phyloP scores from a whole-genome alignment of 2,888 invertebrate genomes.

The Frankliniella fusca region DNA sequence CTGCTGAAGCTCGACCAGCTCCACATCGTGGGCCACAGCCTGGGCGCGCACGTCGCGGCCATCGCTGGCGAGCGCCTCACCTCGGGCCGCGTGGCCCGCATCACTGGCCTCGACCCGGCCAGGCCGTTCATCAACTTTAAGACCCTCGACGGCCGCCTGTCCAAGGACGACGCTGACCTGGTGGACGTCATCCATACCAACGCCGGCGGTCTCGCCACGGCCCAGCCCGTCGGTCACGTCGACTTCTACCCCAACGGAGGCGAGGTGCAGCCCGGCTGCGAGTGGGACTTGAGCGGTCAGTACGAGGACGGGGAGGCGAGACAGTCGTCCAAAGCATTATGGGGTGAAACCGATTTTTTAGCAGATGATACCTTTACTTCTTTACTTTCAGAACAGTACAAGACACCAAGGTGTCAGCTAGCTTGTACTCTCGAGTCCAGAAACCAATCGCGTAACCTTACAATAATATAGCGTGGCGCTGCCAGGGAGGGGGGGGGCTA shows the following conservation, averaged over 20 bases:
- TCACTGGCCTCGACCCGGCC: conserved; percentile 57
- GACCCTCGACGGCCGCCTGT: conserved; percentile 54
- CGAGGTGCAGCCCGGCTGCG: conserved; percentile 55
- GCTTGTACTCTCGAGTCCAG: too few species aligned
- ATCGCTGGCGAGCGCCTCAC: conserved; percentile 43
- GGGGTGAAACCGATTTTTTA: too few species aligned
- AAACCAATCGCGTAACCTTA: too few species aligned
- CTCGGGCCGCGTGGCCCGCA: too few species aligned
- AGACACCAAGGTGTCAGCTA: too few species aligned
- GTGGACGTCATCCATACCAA: conserved; percentile 62
- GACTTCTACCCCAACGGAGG: conserved; percentile 63
- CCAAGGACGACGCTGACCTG: conserved; percentile 56
- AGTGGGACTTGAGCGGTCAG: conserved; percentile 53
- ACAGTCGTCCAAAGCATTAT: too few species aligned
- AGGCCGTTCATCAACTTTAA: conserved; percentile 54
- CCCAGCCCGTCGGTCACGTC: conserved; percentile 57
- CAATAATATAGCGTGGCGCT: too few species aligned
- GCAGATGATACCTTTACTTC: too few species aligned
- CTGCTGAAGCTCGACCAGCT: conserved; percentile 45
- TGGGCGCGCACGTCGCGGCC: conserved; percentile 51
- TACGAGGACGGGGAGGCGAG: too few species aligned
- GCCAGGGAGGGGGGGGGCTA: too few species aligned
- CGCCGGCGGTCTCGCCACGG: conserved; percentile 55
- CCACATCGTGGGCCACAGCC: conserved; percentile 51
- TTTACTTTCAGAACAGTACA: too few species aligned